Base-by-base conservation (phyloP, 2,888 invertebrate genomes). In the Lepidocyrtinus sp. region DNA sequence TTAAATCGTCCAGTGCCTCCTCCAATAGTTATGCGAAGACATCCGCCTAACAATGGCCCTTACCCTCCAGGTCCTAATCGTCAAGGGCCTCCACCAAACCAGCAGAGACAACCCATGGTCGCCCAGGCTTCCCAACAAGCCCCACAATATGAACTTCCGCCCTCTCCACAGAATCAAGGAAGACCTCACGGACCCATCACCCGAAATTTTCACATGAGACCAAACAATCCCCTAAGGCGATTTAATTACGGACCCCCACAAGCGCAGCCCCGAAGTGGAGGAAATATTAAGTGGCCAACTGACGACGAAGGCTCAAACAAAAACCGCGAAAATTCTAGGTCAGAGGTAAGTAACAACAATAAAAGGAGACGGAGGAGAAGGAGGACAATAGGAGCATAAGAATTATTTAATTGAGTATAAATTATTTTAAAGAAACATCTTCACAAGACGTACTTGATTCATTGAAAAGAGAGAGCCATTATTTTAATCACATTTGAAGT, bases 1-100 rank as follows among this genome's bases (percentile, higher is more conserved):
- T 59, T 82, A 73, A 73, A 78, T 3, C 71, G 86, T 64, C 85
- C 86, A 0, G 86, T 83, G 7, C 82, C 82, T 22, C 86, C 86
- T 2, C 86, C 85, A 21, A 86, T 86, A 62, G 75, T 86, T 0
- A 86, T 86, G 86, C 70, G 86, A 67, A 67, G 86, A 70, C 72
- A 79, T 25, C 86, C 85, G 2, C 83, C 81, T 50, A 27, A 71
- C 36, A 64, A 71, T 12, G 81, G 76, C 1, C 70, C 75, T 61
- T 79, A 71, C 21, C 78, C 75, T 45, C 72, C 62, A n/a, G 55
- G 69, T 64, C 72, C 79, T 17, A 75, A 74, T 21, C 64, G 73
- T 17, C 17, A 46, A 50, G 75, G 80, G 36, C 75, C 80, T 63
- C 73, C 68, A 3, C 72, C 71, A 21, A 80, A 71, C 45, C 70